Base-by-base conservation (phyloP, 2,113 vertebrate species). In the Hystrix cristata region DNA sequence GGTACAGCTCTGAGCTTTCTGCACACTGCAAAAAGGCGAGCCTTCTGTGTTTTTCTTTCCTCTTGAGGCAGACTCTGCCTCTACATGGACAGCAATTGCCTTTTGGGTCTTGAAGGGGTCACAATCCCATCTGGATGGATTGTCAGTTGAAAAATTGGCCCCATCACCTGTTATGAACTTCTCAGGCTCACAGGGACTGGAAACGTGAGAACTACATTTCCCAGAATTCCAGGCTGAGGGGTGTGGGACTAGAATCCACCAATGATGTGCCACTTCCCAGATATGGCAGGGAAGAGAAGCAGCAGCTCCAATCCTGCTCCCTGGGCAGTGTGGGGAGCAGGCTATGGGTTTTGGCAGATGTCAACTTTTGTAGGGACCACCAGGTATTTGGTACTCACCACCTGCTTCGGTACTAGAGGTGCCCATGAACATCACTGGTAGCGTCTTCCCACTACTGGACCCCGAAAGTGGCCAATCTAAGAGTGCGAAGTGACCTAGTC, bases 161-260 rank as follows among this genome's bases (percentile, higher is more conserved):
- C 25, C 4, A 53, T 48, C 14, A 25, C 10, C 31, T 51, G 57
- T n/a, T 29, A 46, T 23, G 43, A n/a, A 62, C 29, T 21, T 12
- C 19, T 87, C 27, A 53, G 38, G 29, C 51, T 85, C 29, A 3
- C 13, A 25, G 19, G 15, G 9, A 4, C 64, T 64, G 55, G 79
- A 72, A 91, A 23, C 29, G 48, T 16, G 13, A 13, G 21, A 85
- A 94, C n/a, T 43, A 69, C 51, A 86, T 72, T 91, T 91, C 72
- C 62, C 67, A 93, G 79, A 92, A 91, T 57, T 57, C 90, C 69
- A 38, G 43, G 19, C 43, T 86, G 19, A 29, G 67, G 59, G 46
- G 8, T 60, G 4, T 82, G 31, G 16, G 16, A 48, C 38, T 62
- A 67, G n/a, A 76, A 57, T 53, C 12, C 1, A 34, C 38, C 23